Percentiles rank a stretch among this genome's conserved stretches.
Evolutionary conservation across 2,797 vertebrate species (phyloP).

Genomic region (Pipistrellus pipistrellus): DNA sequence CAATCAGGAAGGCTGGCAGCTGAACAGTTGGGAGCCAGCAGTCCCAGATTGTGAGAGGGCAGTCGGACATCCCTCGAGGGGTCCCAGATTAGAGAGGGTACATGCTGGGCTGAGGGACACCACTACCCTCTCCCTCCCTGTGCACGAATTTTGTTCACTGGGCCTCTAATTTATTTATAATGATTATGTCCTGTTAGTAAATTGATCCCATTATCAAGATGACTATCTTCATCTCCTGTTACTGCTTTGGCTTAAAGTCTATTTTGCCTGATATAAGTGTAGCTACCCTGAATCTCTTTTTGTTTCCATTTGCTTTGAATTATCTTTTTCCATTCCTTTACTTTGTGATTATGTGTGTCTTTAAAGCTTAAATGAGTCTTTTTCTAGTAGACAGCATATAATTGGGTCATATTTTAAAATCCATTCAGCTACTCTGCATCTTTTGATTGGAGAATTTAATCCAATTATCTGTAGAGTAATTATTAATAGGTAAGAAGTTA

Average conservation of each 20-base stretch:
- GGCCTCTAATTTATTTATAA: background rate
- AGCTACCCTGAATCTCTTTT: background rate
- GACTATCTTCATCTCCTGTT: background rate
- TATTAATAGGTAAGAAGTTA: background rate
- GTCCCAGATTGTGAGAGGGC: no score
- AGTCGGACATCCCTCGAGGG: no score
- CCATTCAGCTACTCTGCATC: background rate
- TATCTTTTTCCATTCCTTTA: background rate
- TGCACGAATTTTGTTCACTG: no score
- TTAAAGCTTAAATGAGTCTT: background rate
- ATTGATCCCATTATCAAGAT: no score
- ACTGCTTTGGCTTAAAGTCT: background rate
- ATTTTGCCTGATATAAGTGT: background rate
- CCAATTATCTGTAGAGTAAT: background rate
- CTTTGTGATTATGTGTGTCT: background rate
- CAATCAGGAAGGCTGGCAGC: no score
- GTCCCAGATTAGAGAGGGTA: no score
- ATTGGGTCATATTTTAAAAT: background rate
- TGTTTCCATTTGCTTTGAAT: background rate
- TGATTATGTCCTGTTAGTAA: background rate
- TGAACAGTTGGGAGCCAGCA: no score
- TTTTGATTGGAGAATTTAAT: background rate
- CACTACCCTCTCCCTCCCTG: no score
- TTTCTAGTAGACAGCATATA: background rate
- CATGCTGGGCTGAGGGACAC: no score